Conservation (phyloP, 2,888 invertebrate genomes). For the Xanthorhoe designata region DNA sequence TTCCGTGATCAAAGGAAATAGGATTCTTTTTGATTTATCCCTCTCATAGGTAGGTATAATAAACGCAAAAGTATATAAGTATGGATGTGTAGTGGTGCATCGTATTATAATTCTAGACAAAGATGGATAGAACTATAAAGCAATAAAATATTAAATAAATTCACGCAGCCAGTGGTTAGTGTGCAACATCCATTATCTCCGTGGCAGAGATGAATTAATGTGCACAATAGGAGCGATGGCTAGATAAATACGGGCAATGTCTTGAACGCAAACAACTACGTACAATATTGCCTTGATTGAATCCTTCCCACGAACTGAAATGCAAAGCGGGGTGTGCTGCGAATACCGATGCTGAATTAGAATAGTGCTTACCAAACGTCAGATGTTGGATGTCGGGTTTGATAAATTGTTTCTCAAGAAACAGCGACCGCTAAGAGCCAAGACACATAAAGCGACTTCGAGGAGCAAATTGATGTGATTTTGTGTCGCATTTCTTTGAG, state of each 20-base stretch:
- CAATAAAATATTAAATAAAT: not conserved
- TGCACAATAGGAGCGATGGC: slow-evolving; percentile 12
- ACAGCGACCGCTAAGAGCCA: not conserved
- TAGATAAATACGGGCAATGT: slow-evolving; percentile 38
- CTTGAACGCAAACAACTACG: slow-evolving; percentile 43
- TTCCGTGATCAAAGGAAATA: too few species aligned
- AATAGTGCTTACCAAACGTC: slow-evolving; percentile 35
- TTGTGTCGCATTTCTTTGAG: not conserved
- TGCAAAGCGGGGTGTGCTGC: slow-evolving; percentile 43
- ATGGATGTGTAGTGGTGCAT: too few species aligned
- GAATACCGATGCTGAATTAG: slow-evolving; percentile 48
- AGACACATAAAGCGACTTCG: not conserved
- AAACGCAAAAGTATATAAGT: too few species aligned
- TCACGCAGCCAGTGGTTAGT: not conserved
- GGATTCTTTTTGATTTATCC: too few species aligned
- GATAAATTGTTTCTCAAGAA: not conserved
- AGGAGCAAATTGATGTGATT: too few species aligned
- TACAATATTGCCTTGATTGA: slow-evolving; percentile 44
- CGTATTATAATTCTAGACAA: slow-evolving; percentile 23
- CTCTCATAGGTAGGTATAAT: too few species aligned
- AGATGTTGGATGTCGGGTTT: slow-evolving; percentile 9
- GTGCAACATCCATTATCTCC: slow-evolving; percentile 23
- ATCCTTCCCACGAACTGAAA: slow-evolving; percentile 39
- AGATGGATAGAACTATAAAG: slow-evolving; percentile 19
- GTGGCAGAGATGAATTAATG: slow-evolving; percentile 27